These are phyloP conservation scores for Pogonomyrmex californicus DNA, from an alignment of 1,140 invertebrate genomes.

Conservation along the genomic window DNA sequence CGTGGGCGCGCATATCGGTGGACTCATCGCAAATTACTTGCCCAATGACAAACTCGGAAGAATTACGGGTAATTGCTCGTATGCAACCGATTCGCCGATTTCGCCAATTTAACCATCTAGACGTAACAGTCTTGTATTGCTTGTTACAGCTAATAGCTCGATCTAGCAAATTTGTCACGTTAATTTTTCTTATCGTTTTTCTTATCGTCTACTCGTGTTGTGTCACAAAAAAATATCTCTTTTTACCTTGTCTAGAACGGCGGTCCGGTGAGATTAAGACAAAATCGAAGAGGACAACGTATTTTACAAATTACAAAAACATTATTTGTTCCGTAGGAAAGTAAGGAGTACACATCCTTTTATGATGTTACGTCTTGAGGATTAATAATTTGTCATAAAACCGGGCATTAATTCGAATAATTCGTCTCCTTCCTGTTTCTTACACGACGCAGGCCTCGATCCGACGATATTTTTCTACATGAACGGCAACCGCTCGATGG, in stretches of 20 bases:
- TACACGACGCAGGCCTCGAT: slow-evolving; percentile 89
- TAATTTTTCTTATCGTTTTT: not conserved
- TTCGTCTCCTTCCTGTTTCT: not conserved
- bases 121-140: not conserved
- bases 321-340: not conserved
- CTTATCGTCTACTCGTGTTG: not conserved
- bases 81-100: slow-evolving; percentile 2
- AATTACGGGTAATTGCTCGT: slow-evolving; percentile 90
- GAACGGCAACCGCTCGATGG: slow-evolving; percentile 92
- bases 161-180: not conserved
- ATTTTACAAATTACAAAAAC: not conserved
- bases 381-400: not conserved
- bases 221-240: too few relatives aligned
- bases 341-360: not conserved
- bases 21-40: slow-evolving; percentile 93
- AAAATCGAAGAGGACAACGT: not conserved
- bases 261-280: not conserved
- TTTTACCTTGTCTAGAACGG: too few relatives aligned
- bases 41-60: slow-evolving; percentile 91
- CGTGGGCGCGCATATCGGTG: slow-evolving; percentile 94
- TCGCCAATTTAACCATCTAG: not conserved
- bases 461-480: slow-evolving; percentile 94
- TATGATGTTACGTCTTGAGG: not conserved
- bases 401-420: not conserved
- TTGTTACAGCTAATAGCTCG: not conserved